These are phyloP conservation scores for Garra rufa DNA, from an alignment of 2,113 vertebrate species.

Conservation along the genomic window DNA sequence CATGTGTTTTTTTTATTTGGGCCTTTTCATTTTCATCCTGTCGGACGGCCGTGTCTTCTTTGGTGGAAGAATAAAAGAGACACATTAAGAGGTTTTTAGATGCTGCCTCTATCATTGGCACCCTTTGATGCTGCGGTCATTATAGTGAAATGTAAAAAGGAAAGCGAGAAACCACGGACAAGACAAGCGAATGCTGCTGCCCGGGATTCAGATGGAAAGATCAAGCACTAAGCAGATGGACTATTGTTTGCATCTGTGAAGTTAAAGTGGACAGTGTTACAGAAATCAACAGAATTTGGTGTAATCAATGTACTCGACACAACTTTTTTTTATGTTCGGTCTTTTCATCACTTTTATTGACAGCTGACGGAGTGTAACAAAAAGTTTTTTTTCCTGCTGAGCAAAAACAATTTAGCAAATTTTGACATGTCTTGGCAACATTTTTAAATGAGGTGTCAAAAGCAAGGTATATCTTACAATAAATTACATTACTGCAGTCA, in stretches of 20 bases:
- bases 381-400: not conserved
- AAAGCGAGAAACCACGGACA: conserved; percentile 1
- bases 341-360: not conserved
- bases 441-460: not conserved
- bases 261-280: conserved; percentile 27
- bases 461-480: not conserved
- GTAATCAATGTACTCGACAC: conserved; percentile 16
- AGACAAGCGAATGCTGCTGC: not conserved
- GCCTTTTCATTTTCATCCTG: conserved; percentile 34
- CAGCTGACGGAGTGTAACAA: not conserved
- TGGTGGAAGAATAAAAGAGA: conserved; percentile 35
- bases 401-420: not conserved
- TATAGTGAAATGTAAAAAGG: conserved; percentile 31
- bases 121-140: conserved; percentile 50
- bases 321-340: not conserved
- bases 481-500: too few species aligned
- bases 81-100: conserved; percentile 46
- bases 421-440: not conserved
- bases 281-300: conserved; percentile 7
- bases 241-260: conserved; percentile 27
- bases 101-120: conserved; percentile 1
- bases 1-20: not conserved
- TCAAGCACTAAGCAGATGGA: conserved; percentile 35
- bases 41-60: conserved; percentile 10
- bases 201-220: not conserved